Conservation (phyloP, 2,888 invertebrate species). For the Pyrgus malvae region DNA sequence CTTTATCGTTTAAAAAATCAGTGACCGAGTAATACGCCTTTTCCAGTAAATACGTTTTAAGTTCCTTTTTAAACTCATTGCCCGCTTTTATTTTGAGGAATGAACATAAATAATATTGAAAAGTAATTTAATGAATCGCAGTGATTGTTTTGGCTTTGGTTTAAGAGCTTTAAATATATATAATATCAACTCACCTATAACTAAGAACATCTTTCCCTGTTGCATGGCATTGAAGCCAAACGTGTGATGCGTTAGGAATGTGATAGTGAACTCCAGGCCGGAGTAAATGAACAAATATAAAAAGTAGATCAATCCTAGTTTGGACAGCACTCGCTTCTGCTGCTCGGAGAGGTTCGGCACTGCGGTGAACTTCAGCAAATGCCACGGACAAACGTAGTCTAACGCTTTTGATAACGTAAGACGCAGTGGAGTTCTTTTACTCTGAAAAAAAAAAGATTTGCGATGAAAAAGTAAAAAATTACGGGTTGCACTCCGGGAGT, state of each 20-base stretch:
- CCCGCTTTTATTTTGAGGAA: too few species aligned
- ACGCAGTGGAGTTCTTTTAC: conserved; percentile 86
- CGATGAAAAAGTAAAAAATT: too few species aligned
- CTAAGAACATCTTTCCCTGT: conserved; percentile 98
- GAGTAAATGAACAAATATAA: conserved; percentile 96
- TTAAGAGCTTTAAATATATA: too few species aligned
- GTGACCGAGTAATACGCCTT: too few species aligned
- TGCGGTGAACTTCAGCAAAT: conserved; percentile 83
- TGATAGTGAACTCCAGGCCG: conserved; percentile 97
- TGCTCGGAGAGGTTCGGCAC: conserved; percentile 83
- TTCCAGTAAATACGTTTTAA: too few species aligned
- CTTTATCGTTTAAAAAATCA: too few species aligned
- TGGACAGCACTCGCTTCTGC: conserved; percentile 85
- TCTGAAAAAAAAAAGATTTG: conserved; percentile 71
- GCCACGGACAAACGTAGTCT: conserved; percentile 70
- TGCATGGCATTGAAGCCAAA: conserved; percentile 96
- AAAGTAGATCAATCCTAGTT: conserved; percentile 91
- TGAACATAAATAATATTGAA: too few species aligned
- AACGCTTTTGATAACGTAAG: conserved; percentile 85
- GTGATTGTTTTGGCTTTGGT: too few species aligned
- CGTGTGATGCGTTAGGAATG: conserved; percentile 96
- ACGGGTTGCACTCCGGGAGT: too few species aligned
- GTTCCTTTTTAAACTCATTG: too few species aligned
- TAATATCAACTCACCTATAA: conserved; percentile 85
- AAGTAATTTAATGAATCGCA: too few species aligned